A percentile compares a stretch with the other conserved stretches of the same genome.
Conservation (phyloP, 2,888 invertebrate genomes). For the Pachydiplax longipennis region DNA sequence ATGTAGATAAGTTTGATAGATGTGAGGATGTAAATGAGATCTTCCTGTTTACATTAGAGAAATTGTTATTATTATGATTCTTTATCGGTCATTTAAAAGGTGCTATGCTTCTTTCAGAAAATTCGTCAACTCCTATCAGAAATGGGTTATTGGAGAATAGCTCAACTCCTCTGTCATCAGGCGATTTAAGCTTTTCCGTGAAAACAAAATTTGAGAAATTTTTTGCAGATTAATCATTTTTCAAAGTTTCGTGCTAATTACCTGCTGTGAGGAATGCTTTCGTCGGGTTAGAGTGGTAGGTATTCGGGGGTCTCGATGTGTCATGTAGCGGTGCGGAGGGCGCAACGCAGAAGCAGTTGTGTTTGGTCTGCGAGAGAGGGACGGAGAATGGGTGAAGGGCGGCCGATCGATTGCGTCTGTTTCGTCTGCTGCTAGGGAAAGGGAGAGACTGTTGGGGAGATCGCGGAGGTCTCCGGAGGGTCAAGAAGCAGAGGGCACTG, state of each 20-base stretch:
- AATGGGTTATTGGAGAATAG: too few relatives aligned
- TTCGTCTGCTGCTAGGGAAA: not conserved
- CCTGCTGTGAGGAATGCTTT: not conserved
- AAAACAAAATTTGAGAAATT: not conserved
- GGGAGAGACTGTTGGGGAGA: slow-evolving; percentile 1
- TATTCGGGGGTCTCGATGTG: not conserved
- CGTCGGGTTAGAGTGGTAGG: too few relatives aligned
- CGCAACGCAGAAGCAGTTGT: not conserved
- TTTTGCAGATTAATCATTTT: too few relatives aligned
- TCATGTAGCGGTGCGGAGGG: not conserved
- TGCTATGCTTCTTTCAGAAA: too few relatives aligned
- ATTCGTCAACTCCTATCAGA: too few relatives aligned
- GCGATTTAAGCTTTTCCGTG: not conserved
- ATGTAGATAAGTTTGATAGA: too few relatives aligned
- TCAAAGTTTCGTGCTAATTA: not conserved
- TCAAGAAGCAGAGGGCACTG: not conserved
- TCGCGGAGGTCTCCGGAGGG: not conserved
- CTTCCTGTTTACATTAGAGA: too few relatives aligned
- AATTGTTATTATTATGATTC: too few relatives aligned
- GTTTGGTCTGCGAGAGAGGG: not conserved
- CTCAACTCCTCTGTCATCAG: not conserved
- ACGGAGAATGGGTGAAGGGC: slow-evolving; percentile 18
- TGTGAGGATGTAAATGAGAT: too few relatives aligned
- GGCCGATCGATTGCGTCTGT: slow-evolving; percentile 8
- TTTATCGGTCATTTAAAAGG: too few relatives aligned